phyloP scores from a whole-genome alignment of 2,888 invertebrate genomes.

The Acrobeloides nanus region DNA sequence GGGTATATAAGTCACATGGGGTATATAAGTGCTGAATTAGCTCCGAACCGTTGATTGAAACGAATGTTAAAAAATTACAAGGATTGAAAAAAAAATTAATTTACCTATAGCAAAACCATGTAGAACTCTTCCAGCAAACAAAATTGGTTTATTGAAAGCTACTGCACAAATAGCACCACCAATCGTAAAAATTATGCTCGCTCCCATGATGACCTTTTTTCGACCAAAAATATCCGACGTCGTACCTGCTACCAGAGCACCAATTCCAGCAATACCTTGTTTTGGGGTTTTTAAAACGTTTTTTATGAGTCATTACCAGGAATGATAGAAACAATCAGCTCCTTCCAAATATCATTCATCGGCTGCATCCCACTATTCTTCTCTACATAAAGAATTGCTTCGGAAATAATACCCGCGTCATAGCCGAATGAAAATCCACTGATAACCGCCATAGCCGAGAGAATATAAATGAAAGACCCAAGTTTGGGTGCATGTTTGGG shows the following conservation, averaged over 20 bases:
- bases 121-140: slow-evolving; percentile 40
- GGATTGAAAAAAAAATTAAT: background rate
- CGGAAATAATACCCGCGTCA: slow-evolving; percentile 58
- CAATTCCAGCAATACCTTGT: slow-evolving; percentile 24
- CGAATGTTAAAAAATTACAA: slow-evolving; percentile 54
- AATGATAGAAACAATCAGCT: slow-evolving; percentile 41
- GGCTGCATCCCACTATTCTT: slow-evolving; percentile 31
- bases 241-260: slow-evolving; percentile 51
- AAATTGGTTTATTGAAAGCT: slow-evolving; percentile 30
- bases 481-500: slow-evolving; percentile 27
- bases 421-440: slow-evolving; percentile 60
- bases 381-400: slow-evolving; percentile 43
- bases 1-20: too few species aligned
- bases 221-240: slow-evolving; percentile 59
- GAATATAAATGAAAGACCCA: slow-evolving; percentile 32
- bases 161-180: slow-evolving; percentile 57
- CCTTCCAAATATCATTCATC: slow-evolving; percentile 38
- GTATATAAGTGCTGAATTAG: too few species aligned
- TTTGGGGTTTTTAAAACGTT: too few species aligned
- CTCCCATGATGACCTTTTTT: slow-evolving; percentile 57
- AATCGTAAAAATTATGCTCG: slow-evolving; percentile 57
- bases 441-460: slow-evolving; percentile 36
- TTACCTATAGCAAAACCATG: slow-evolving; percentile 47
- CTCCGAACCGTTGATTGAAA: too few species aligned
- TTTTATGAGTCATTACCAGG: too few species aligned